Percentiles rank a stretch among this genome's conserved stretches.
Evolutionary conservation across 2,113 vertebrate species (phyloP).

Genomic region (Trematomus loennbergii): DNA sequence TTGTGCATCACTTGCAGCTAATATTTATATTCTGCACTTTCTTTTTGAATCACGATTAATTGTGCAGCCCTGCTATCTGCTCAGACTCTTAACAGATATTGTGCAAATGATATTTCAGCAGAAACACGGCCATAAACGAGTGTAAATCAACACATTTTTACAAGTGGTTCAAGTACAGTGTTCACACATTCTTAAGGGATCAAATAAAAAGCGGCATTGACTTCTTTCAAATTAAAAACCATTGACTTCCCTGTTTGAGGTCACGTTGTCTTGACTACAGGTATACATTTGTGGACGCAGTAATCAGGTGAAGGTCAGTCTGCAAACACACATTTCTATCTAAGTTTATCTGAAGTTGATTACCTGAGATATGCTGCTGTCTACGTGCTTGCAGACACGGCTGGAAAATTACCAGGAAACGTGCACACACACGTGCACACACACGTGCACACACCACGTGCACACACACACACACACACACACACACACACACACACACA

Average conservation of each 20-base stretch:
- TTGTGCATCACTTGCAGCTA: no score
- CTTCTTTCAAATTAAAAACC: not conserved
- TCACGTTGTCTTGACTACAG: not conserved
- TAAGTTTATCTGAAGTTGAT: slow-evolving; percentile 48
- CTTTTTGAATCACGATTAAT: no score
- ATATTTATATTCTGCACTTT: no score
- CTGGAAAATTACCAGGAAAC: slow-evolving; percentile 24
- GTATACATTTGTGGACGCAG: not conserved
- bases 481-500: not conserved
- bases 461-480: slow-evolving; percentile 8
- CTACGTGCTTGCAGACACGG: slow-evolving; percentile 36
- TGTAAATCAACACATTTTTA: no score
- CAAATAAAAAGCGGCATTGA: not conserved
- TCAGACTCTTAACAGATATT: no score
- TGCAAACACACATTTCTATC: not conserved
- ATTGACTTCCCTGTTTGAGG: not conserved
- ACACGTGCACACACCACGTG: no score
- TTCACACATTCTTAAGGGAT: no score
- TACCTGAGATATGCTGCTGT: slow-evolving; percentile 37
- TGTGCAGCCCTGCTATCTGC: no score
- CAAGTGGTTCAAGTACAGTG: no score
- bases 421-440: not conserved
- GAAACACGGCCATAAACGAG: no score
- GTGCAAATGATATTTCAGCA: no score
- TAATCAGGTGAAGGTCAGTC: not conserved